These are phyloP conservation scores for Rhynchotus rufescens DNA, from an alignment of 2,797 vertebrate genomes.

Conservation along the genomic window DNA sequence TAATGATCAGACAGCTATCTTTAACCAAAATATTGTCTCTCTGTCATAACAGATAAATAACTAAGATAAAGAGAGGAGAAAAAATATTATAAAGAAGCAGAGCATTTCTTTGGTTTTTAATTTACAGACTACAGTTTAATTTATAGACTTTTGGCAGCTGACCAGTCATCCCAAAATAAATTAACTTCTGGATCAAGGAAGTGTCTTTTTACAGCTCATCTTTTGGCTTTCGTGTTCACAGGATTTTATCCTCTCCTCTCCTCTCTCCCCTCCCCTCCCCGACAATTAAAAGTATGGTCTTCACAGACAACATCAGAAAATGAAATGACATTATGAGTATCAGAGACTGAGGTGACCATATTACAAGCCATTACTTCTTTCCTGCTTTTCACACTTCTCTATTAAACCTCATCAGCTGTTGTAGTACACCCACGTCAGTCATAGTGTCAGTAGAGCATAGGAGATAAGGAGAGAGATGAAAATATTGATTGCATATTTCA, in stretches of 20 bases:
- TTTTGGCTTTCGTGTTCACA: not conserved
- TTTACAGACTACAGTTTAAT: not conserved
- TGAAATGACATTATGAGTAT: no score
- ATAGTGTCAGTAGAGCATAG: not conserved
- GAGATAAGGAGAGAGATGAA: not conserved
- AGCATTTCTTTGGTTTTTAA: not conserved
- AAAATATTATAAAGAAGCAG: not conserved
- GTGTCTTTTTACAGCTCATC: not conserved
- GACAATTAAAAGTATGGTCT: no score
- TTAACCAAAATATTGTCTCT: not conserved
- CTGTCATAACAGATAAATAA: not conserved
- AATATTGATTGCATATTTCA: not conserved
- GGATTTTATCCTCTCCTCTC: not conserved
- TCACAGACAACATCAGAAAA: no score
- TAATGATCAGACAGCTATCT: not conserved
- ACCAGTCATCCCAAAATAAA: not conserved
- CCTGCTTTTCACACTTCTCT: not conserved
- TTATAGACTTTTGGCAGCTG: not conserved
- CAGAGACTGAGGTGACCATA: not conserved
- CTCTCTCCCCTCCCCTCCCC: no score
- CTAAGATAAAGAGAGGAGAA: not conserved
- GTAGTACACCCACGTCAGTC: not conserved
- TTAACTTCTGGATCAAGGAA: not conserved
- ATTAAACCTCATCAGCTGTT: not conserved
- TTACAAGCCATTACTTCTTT: not conserved